phyloP scores from a whole-genome alignment of 1,140 invertebrate genomes.

The Trypoxylus dichotomus region DNA sequence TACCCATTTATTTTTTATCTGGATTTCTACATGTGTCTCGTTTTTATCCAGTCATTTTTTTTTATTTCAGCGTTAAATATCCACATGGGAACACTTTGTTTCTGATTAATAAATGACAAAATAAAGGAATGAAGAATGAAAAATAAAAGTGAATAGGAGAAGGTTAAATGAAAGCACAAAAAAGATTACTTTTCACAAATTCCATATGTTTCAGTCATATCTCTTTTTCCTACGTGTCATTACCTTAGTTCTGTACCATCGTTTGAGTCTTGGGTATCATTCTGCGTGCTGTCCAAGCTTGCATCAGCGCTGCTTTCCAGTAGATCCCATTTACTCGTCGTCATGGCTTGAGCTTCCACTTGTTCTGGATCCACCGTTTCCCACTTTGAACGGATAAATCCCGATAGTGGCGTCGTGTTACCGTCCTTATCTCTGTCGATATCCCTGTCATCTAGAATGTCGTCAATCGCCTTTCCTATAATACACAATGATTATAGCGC shows the following conservation, averaged over 20 bases:
- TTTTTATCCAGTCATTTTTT: not conserved
- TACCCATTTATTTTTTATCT: not conserved
- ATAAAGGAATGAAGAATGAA: not conserved
- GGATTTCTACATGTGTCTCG: not conserved
- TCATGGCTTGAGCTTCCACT: conserved; percentile 85
- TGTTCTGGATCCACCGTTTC: conserved; percentile 90
- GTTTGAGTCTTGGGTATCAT: conserved; percentile 48
- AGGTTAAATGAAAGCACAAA: no score
- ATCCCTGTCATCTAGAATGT: conserved; percentile 49
- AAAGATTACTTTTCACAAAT: not conserved
- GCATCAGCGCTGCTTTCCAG: conserved; percentile 52
- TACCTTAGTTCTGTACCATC: conserved; percentile 50
- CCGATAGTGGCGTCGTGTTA: conserved; percentile 49
- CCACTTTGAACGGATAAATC: conserved; percentile 91
- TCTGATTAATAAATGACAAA: not conserved
- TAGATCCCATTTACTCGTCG: conserved; percentile 84
- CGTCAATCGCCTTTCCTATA: conserved; percentile 28
- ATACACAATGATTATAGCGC: no score
- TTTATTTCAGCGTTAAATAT: no score
- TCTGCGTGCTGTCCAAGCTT: conserved; percentile 60
- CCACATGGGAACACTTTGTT: no score
- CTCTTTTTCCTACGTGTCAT: not conserved
- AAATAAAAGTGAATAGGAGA: no score
- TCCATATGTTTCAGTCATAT: no score
- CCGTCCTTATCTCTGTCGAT: conserved; percentile 29